Base-by-base conservation (phyloP, 2,888 invertebrate species). In the Tolmerus cingulatus region DNA sequence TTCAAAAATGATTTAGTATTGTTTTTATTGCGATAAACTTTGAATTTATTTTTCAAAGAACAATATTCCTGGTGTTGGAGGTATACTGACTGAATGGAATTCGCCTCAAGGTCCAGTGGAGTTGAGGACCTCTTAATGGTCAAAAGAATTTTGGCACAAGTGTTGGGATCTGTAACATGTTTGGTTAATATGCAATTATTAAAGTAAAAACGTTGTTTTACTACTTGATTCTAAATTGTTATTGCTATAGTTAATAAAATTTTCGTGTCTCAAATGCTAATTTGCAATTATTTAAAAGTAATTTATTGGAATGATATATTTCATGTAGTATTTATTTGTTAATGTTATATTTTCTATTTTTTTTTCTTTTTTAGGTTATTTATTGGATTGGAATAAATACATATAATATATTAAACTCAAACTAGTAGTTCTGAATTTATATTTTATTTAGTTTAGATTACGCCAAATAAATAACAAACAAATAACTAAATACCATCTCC, bases 31-130 rank as follows among this genome's bases (percentile, higher is more conserved):
- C n/a, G 89, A 92, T 86, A 90, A 90, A 0, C 90, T 91, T 87
- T 89, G 90, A 0, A 51, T 91, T 4, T 90, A 90, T 0, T 1
- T 91, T 34, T 89, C 90, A 77, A 91, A 91, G 74, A 88, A 89
- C 3, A 89, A 90, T 37, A 91, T 90, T 0, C 89, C 89, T 14
- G 89, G 89, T 8, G 34, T 82, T 5, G 34, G 90, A 4, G 90
- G 90, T 4, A 88, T 85, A 43, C 92, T 57, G 90, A 90, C 88
- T 89, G 91, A 74, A 90, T 89, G 23, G 91, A 89, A n/a, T 90
- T 89, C 88, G 91, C 90, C 3, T 87, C 89, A 0, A 89, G 89
- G 2, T 90, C 91, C 74, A 30, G 91, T 9, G 89, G 89, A 57
- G 91, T 9, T 89, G 89, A 57, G 90, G 90, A 7, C 90, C 90